These are phyloP conservation scores for Drosophila maculinotata DNA, from an alignment of 2,888 invertebrate species.

Conservation along the genomic window DNA sequence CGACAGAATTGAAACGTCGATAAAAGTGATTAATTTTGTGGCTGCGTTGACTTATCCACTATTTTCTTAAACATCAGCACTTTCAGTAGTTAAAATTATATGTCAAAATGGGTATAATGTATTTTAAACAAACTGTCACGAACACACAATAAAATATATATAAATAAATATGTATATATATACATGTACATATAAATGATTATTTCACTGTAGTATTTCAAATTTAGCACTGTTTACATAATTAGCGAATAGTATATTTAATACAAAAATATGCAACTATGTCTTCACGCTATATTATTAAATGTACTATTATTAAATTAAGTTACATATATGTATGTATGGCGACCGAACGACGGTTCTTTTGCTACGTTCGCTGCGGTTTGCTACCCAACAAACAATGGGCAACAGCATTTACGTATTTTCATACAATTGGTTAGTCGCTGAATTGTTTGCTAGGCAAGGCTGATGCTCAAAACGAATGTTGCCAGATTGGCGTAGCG, in stretches of 20 bases:
- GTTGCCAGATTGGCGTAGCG: conserved; percentile 43
- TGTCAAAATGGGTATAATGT: conserved; percentile 20
- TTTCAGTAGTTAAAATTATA: conserved; percentile 35
- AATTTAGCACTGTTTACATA: conserved; percentile 40
- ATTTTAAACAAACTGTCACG: conserved; percentile 50
- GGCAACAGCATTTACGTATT: conserved; percentile 21
- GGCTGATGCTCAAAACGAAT: conserved; percentile 11
- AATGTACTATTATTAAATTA: conserved; percentile 56
- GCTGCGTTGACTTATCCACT: conserved; percentile 13
- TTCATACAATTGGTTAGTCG: conserved; percentile 28
- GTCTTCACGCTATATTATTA: conserved; percentile 32
- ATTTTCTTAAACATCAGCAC: conserved; percentile 17
- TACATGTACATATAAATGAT: conserved; percentile 48
- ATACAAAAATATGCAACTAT: conserved; percentile 44
- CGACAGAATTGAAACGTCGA: conserved; percentile 60
- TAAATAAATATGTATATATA: conserved; percentile 34
- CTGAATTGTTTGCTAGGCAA: conserved; percentile 52
- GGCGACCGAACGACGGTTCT: conserved; percentile 48
- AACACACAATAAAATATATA: conserved; percentile 43
- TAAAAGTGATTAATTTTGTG: conserved; percentile 37
- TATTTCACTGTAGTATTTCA: conserved; percentile 35
- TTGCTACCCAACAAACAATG: conserved; percentile 60
- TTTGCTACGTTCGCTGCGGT: conserved; percentile 46
- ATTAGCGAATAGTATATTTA: conserved; percentile 25
- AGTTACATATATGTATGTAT: conserved; percentile 56